phyloP scores from a whole-genome alignment of 2,113 vertebrate species.

The Petrocephalus microphthalmus region DNA sequence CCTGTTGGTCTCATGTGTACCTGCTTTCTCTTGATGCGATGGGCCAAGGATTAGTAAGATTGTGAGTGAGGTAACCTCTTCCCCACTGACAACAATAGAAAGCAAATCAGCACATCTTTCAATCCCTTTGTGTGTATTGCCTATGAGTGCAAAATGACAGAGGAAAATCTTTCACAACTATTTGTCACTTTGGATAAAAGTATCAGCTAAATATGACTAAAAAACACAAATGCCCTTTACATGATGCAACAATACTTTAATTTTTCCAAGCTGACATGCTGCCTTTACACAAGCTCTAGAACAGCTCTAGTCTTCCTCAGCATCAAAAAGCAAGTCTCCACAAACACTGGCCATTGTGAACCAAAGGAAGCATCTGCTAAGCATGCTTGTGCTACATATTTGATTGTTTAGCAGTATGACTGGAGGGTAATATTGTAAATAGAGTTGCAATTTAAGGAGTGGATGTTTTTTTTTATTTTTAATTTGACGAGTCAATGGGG shows the following conservation, averaged over 20 bases:
- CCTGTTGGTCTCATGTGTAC: background rate
- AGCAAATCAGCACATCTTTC: background rate
- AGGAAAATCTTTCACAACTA: too few relatives aligned
- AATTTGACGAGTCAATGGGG: background rate
- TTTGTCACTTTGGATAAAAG: background rate
- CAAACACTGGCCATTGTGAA: background rate
- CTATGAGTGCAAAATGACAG: background rate
- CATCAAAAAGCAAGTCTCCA: background rate
- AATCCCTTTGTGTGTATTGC: background rate
- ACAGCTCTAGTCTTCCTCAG: background rate
- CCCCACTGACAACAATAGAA: background rate
- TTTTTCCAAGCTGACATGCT: background rate
- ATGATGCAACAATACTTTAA: background rate
- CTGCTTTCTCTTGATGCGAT: background rate
- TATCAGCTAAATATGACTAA: background rate
- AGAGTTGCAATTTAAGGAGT: background rate
- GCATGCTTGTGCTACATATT: background rate
- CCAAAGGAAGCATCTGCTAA: background rate
- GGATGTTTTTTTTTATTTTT: too few relatives aligned
- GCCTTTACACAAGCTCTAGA: background rate
- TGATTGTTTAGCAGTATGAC: background rate
- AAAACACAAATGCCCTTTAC: background rate
- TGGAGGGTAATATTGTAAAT: background rate
- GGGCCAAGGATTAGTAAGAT: background rate
- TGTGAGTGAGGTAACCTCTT: background rate